Percentiles rank a stretch among this genome's conserved stretches.
Evolutionary conservation across 2,797 vertebrate species (phyloP).

Genomic region (Pteropus rufus): DNA sequence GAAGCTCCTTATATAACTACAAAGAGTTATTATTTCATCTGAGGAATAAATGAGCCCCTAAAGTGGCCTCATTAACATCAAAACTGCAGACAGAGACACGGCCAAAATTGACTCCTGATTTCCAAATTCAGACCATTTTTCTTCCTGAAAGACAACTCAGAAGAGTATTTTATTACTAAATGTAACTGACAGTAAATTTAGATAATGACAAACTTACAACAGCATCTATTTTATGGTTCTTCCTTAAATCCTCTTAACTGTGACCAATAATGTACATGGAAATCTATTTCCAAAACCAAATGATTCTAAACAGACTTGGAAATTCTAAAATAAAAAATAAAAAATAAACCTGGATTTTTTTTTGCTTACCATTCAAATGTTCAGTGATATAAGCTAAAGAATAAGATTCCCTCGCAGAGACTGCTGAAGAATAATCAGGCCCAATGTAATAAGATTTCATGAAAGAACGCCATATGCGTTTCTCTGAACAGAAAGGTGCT

Average conservation of each 20-base stretch:
- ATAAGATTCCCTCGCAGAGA: neutral
- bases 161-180: conserved; percentile 43
- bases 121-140: conserved; percentile 37
- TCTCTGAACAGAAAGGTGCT: conserved; percentile 19
- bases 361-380: conserved; percentile 36
- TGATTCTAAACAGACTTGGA: conserved; percentile 38
- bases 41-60: conserved; percentile 23
- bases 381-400: conserved; percentile 38
- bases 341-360: neutral
- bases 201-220: conserved; percentile 32
- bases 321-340: conserved; percentile 61
- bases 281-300: conserved; percentile 47
- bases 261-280: neutral
- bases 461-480: neutral
- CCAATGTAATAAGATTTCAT: neutral
- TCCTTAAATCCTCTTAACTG: conserved; percentile 32
- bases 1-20: conserved; percentile 31
- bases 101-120: conserved; percentile 32
- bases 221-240: conserved; percentile 18
- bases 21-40: conserved; percentile 45
- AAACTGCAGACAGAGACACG: conserved; percentile 37
- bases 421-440: neutral
- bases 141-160: conserved; percentile 46
- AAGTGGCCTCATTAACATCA: conserved; percentile 54
- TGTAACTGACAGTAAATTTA: conserved; percentile 23